Percentiles rank a stretch among this genome's conserved stretches.
Conservation (phyloP, 2,113 vertebrate species). For the Callipepla squamata region DNA sequence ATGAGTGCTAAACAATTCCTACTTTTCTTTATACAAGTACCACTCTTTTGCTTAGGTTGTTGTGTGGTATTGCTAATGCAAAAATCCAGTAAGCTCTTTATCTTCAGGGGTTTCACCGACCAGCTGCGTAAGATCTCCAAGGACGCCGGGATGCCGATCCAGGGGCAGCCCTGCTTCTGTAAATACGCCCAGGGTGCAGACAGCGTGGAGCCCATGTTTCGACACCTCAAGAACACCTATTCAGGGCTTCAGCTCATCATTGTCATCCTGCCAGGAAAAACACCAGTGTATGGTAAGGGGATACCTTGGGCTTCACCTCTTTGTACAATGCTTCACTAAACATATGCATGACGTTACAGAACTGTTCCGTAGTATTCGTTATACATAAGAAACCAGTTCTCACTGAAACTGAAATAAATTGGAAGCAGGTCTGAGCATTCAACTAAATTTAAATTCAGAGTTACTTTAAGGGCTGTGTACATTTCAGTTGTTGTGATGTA, state of each 20-base stretch:
- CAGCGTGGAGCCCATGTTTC: conserved; percentile 98
- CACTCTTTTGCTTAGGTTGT: neutral
- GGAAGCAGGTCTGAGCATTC: neutral
- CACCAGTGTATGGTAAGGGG: conserved; percentile 90
- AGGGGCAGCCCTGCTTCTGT: conserved; percentile 98
- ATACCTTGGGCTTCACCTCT: neutral
- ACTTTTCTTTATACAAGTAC: neutral
- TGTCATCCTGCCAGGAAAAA: conserved; percentile 96
- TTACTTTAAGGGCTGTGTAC: neutral
- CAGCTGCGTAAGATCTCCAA: conserved; percentile 97
- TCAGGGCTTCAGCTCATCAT: conserved; percentile 98
- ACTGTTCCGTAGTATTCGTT: neutral
- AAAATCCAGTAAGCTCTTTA: neutral
- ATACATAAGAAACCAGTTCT: neutral
- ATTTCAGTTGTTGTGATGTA: neutral
- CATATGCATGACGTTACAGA: neutral
- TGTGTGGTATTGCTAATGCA: neutral
- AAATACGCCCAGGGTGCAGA: conserved; percentile 97
- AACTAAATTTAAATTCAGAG: neutral
- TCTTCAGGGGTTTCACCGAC: conserved; percentile 91
- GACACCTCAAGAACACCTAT: conserved; percentile 98
- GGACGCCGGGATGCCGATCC: conserved; percentile 96
- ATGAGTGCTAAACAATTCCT: accelerated
- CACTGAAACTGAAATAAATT: neutral
- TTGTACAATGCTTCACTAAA: neutral